Conservation (phyloP, 2,888 invertebrate genomes). For the Limnephilus rhombicus region DNA sequence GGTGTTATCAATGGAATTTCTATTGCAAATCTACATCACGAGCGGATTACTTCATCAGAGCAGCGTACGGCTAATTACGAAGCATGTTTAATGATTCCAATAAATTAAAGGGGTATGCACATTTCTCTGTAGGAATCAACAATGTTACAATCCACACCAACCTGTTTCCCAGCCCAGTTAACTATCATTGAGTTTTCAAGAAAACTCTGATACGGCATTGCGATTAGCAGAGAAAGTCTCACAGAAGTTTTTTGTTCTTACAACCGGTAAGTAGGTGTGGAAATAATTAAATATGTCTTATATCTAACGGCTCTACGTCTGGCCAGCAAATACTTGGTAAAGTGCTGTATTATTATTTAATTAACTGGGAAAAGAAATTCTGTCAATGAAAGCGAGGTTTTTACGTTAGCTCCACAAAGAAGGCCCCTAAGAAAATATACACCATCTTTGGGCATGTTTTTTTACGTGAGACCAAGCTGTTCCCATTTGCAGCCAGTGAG, state of each 20-base stretch:
- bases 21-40: background rate
- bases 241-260: background rate
- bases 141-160: background rate
- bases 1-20: background rate
- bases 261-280: background rate
- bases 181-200: background rate
- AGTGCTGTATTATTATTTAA: background rate
- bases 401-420: too few relatives aligned
- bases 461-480: too few relatives aligned
- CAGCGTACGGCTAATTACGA: background rate
- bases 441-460: too few relatives aligned
- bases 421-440: too few relatives aligned
- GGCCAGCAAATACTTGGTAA: background rate
- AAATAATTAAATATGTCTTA: background rate
- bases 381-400: too few relatives aligned
- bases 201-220: background rate
- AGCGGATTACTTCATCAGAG: background rate
- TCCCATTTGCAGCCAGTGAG: too few relatives aligned
- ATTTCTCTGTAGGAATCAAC: background rate
- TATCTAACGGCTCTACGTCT: background rate
- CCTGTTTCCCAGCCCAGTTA: background rate
- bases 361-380: too few relatives aligned
- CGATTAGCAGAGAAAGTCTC: background rate
- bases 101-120: background rate
- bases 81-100: background rate